Evolutionary conservation across 2,888 invertebrate genomes (phyloP), one percentile per base, ranked within the genome.

Genomic region (Acanthosoma haemorrhoidale): DNA sequence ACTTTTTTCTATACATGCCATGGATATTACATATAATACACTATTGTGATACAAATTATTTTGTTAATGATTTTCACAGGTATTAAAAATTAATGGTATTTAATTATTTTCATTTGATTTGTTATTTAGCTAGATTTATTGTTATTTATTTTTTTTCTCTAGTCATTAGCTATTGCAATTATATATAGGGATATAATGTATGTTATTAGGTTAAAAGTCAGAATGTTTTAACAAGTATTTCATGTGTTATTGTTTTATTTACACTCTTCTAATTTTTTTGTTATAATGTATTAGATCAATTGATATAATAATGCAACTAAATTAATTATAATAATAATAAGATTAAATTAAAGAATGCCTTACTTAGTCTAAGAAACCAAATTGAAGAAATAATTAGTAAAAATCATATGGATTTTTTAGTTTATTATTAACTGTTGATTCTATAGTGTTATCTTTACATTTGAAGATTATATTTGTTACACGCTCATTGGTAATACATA

Each of bases 111-210:
- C 51, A 13, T 51, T 51, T 51, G 25, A 25, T 51, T 13, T 25
- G n/a, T 51, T 51, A 43, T 18, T 9, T 41, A 43, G 21, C 21
- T 51, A 5, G 21, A 43, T 43, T 43, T 18, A 41, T 43, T 25
- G 21, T 51, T 51, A 25, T 51, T 21, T 32, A 6, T 2, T 4
- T 21, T 13, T 51, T 21, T n/a, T 25, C 21, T 51, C 51, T 51
- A 51, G 51, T 51, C 51, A 51, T 51, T 25, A 51, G 51, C 21
- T 51, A 25, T 51, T 51, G 43, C 51, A 25, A 25, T 51, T 51
- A 51, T 51, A 21, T 51, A 51, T 51, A 21, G 6, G n/a, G 25
- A 4, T 51, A 13, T 51, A 51, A 13, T 51, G 51, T 25, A 21
- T 51, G 51, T 51, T 32, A 32, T 32, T 51, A 25, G 51, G 9